A percentile compares a stretch with the other conserved stretches of the same genome.
Evolutionary conservation across 23 tunicate genomes (phyloP).

Genomic region (Corella eumyota): DNA sequence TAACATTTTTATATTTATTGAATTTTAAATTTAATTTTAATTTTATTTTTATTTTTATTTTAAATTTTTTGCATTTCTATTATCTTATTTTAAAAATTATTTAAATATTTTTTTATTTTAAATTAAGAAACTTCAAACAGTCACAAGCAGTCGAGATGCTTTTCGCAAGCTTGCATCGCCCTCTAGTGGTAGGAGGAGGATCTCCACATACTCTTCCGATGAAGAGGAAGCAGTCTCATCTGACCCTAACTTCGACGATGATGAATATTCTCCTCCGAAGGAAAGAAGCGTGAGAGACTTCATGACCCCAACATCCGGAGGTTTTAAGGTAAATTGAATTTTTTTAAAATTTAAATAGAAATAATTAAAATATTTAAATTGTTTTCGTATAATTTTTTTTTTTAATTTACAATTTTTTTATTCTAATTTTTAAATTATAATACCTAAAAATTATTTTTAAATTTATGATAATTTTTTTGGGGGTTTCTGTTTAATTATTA

Average conservation of each 20-base stretch:
- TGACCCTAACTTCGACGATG: conserved; percentile 3
- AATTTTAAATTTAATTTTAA: too few species aligned
- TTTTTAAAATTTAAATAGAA: not conserved
- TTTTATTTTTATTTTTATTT: too few species aligned
- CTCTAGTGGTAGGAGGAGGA: conserved; percentile 4
- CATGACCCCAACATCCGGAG: conserved; percentile 21
- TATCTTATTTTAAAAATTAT: too few species aligned
- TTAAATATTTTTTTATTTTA: too few species aligned
- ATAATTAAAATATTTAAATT: not conserved
- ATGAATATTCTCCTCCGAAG: not conserved
- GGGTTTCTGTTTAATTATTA: too few species aligned
- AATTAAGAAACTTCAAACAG: conserved; percentile 55
- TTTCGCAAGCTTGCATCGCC: conserved; percentile 14
- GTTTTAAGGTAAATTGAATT: conserved; percentile 12
- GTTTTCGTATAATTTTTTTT: not conserved
- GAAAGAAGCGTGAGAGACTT: conserved; percentile 3
- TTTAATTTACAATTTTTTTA: not conserved
- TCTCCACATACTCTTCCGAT: conserved; percentile 1
- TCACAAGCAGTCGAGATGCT: conserved; percentile 65
- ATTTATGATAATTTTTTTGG: too few species aligned
- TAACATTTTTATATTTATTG: too few species aligned
- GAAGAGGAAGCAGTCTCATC: conserved; percentile 7
- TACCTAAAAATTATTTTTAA: too few species aligned
- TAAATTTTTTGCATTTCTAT: too few species aligned
- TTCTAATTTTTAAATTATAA: too few species aligned